Base-by-base conservation (phyloP, 2,113 vertebrate species). In the Psettodes erumei region DNA sequence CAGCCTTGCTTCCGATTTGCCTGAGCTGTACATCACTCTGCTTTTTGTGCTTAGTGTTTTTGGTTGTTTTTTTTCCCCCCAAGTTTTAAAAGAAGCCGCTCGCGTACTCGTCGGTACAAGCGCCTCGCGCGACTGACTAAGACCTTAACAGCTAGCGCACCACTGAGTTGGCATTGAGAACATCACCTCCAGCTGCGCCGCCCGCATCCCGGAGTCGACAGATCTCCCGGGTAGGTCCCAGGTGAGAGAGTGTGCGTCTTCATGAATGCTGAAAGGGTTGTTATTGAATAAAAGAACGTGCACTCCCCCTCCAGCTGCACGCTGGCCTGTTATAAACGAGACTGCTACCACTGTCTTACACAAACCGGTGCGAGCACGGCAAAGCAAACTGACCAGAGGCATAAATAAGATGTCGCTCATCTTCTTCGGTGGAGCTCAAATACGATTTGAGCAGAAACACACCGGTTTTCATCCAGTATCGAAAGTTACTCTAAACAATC, bases 211-310 rank as follows among this genome's bases (percentile, higher is more conserved):
- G n/a, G 53, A 68, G 45, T 35, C 35, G n/a, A 21, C 27, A 76
- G 2, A 32, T 59, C 40, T 65, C 32, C 19, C 19, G 23, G 38
- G 51, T 30, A 15, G 32, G 47, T 71, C 50, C n/a, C 51, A 64
- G 60, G 60, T 64, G 21, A n/a, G 18, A 19, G 19, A 5, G 11
- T 23, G 13, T 23, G 28, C 6, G 8, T 40, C 4, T 53, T 32
- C 37, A 19, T 45, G 38, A 55, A 63, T 70, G 19, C 47, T 58
- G 30, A 62, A 64, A 55, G 63, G 10, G 48, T 64, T 47, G 19
- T 15, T 50, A 10, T 1, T 3, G 10, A 47, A 47, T 40, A 71
- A 63, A 77, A 33, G 19, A 47, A 63, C 25, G 27, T 21, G n/a
- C 28, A 12, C 25, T 23, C 25, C 15, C 23, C 12, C 18, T n/a